phyloP scores from a whole-genome alignment of 2,888 invertebrate genomes.

The Didymodactylos carnosus region DNA sequence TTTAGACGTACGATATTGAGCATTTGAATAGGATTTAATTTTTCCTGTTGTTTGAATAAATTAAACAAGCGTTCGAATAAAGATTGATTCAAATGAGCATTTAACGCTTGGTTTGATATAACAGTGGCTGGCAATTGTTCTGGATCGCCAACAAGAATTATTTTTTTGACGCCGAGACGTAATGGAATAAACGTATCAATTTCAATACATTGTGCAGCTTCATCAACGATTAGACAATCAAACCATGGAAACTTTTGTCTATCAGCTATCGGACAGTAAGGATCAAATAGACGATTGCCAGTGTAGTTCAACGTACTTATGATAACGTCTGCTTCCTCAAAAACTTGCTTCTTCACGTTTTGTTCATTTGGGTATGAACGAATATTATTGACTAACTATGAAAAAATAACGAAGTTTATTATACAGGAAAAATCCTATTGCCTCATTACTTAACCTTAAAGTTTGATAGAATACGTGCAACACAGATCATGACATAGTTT shows the following conservation, averaged over 20 bases:
- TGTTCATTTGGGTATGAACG: too few relatives aligned
- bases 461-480: too few relatives aligned
- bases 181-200: constrained; percentile 60
- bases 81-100: constrained; percentile 51
- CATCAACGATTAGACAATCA: neutral
- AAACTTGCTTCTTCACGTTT: neutral
- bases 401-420: too few relatives aligned
- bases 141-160: constrained; percentile 67
- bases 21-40: too few relatives aligned
- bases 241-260: constrained; percentile 3
- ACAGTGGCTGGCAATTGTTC: constrained; percentile 63
- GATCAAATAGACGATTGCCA: constrained; percentile 18
- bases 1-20: neutral
- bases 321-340: constrained; percentile 16
- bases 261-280: constrained; percentile 14
- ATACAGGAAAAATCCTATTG: too few relatives aligned
- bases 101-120: constrained; percentile 51
- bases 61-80: constrained; percentile 54
- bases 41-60: constrained; percentile 41
- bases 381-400: too few relatives aligned
- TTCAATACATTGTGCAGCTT: constrained; percentile 68
- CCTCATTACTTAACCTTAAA: too few relatives aligned
- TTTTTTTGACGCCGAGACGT: constrained; percentile 49
- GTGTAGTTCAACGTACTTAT: constrained; percentile 25
- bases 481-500: too few relatives aligned